Base-by-base conservation (phyloP, 2,888 invertebrate genomes). In the Caenorhabditis japonica region DNA sequence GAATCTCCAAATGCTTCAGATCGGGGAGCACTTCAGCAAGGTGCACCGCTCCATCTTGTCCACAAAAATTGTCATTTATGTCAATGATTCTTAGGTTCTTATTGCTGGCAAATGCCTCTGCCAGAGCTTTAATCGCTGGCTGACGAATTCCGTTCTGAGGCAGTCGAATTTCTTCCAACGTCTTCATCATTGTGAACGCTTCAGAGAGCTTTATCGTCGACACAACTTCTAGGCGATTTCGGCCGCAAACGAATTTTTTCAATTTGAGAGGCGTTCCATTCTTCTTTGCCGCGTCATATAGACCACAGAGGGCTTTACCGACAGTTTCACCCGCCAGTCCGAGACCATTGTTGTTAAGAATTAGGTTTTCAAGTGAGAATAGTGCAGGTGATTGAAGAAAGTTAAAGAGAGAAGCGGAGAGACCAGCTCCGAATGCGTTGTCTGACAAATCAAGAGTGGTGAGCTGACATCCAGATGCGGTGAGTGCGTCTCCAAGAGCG, bases 401-500 rank as follows among this genome's bases (percentile, higher is more conserved):
- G 8, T 12, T 46, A 17, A 15, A 41, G 95, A 13, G 97, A 97
- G 64, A 94, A 93, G 7, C 97, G 96, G 13, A 97, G 90, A 0
- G 97, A 96, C 87, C 95, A 95, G 97, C 96, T 0, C 97, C 97
- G 82, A 97, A 93, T 0, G 97, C 97, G 89, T 97, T 97, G 89
- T 99, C 97, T 88, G 96, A 96, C 4, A 99, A 91, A 87, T 99
- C 96, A 10, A 99, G 89, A 60, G 94, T 93, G 0, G 92, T 92
- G 0, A 99, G 91, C 1, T 92, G 90, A 0, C 94, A 94, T 0
- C 92, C 92, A 0, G 95, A 94, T 4, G 90, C 86, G 62, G 93
- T 93, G 83, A 99, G 91, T 0, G 94, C 95, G 47, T 91, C 91
- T 0, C 94, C 93, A 0, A 97, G 90, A 66, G 91, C 91, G 88